A percentile compares a stretch with the other conserved stretches of the same genome.
These are phyloP conservation scores for Trichosurus vulpecula DNA, from an alignment of 2,797 vertebrate genomes.

Conservation along the genomic window DNA sequence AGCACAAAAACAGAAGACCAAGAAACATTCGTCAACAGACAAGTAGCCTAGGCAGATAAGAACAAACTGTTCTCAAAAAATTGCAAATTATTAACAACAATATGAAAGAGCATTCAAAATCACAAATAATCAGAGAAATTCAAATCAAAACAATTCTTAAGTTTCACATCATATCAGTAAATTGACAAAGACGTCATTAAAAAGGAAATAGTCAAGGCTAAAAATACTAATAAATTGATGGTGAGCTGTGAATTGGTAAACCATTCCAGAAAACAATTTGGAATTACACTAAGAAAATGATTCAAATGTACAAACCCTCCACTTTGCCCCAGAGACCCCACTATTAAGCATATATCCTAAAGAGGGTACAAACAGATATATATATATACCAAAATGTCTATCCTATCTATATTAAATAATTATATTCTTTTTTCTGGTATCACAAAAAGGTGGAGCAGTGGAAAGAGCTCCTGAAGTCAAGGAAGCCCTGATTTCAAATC, in stretches of 20 bases:
- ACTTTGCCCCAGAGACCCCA: constrained; percentile 22
- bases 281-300: neutral
- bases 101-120: neutral
- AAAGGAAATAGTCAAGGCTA: neutral
- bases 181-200: constrained; percentile 2
- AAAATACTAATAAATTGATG: neutral
- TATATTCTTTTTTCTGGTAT: too few relatives aligned
- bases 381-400: too few relatives aligned
- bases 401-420: too few relatives aligned
- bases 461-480: too few relatives aligned
- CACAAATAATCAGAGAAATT: constrained; percentile 40
- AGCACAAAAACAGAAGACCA: neutral
- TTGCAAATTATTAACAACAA: neutral
- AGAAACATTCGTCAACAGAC: neutral
- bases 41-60: neutral
- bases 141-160: constrained; percentile 18
- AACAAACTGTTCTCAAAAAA: constrained; percentile 19
- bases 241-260: neutral
- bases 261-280: neutral
- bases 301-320: constrained; percentile 2
- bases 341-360: neutral
- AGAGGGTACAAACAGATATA: too few relatives aligned
- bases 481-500: too few relatives aligned
- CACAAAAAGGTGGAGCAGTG: too few relatives aligned
- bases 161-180: constrained; percentile 23